Percentiles rank a stretch among this genome's conserved stretches.
Evolutionary conservation across 2,888 invertebrate species (phyloP).

Genomic region (Scaptomyza parva): DNA sequence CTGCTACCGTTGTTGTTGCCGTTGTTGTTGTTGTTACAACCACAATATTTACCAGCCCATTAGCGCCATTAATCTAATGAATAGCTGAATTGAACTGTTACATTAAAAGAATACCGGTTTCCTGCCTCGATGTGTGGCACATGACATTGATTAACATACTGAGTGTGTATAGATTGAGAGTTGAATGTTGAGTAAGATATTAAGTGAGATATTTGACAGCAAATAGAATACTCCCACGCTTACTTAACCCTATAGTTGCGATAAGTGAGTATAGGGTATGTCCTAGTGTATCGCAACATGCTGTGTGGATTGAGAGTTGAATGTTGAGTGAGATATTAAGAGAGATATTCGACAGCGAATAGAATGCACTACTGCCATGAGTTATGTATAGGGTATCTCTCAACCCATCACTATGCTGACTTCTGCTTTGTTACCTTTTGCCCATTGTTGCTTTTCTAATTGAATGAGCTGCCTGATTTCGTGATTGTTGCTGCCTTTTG

Average conservation of each 20-base stretch:
- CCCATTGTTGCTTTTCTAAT: conserved; percentile 35
- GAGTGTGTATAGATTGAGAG: background rate
- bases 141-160: conserved; percentile 60
- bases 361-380: background rate
- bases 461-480: conserved; percentile 57
- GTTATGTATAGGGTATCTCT: background rate
- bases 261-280: too few relatives aligned
- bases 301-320: background rate
- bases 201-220: background rate
- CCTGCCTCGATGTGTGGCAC: too few relatives aligned
- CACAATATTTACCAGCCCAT: conserved; percentile 79
- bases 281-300: too few relatives aligned
- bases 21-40: conserved; percentile 22
- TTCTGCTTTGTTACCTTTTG: background rate
- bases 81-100: conserved; percentile 74
- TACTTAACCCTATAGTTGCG: conserved; percentile 1
- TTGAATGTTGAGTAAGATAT: too few relatives aligned
- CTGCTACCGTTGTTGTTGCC: conserved; percentile 24
- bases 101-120: conserved; percentile 11
- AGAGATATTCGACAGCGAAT: background rate
- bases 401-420: background rate
- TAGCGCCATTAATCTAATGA: conserved; percentile 80
- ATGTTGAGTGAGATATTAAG: too few relatives aligned
- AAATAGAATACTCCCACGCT: background rate
- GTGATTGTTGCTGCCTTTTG: conserved; percentile 39